Percentiles rank a stretch among this genome's conserved stretches.
These are phyloP conservation scores for Fopius arisanus DNA, from an alignment of 1,140 invertebrate genomes.

Conservation along the genomic window DNA sequence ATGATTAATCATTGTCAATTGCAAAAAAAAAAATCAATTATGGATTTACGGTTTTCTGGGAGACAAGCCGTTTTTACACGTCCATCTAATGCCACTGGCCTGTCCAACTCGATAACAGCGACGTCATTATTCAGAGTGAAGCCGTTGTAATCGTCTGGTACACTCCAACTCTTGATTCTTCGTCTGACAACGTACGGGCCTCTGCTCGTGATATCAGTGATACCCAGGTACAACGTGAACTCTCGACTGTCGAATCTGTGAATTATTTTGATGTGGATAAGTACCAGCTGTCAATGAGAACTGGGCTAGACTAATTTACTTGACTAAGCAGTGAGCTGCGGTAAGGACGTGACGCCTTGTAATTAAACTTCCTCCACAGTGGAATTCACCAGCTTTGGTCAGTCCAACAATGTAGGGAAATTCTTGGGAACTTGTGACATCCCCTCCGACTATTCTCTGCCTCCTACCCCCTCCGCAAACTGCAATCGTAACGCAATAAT, in stretches of 20 bases:
- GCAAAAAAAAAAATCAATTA: too few species aligned
- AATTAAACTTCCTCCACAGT: slow-evolving; percentile 78
- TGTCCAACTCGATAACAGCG: slow-evolving; percentile 75
- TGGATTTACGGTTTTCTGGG: slow-evolving; percentile 66
- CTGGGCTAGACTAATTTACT: slow-evolving; percentile 52
- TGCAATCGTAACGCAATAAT: slow-evolving; percentile 48
- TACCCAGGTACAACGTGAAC: slow-evolving; percentile 61
- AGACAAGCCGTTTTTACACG: slow-evolving; percentile 76
- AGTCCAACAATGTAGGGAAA: slow-evolving; percentile 81
- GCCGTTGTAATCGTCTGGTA: slow-evolving; percentile 76
- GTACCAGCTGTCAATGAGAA: not conserved
- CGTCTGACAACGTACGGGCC: slow-evolving; percentile 50
- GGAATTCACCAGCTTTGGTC: slow-evolving; percentile 72
- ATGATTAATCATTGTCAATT: too few species aligned
- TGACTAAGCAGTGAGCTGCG: slow-evolving; percentile 70
- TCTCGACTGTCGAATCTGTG: slow-evolving; percentile 59
- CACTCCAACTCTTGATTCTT: slow-evolving; percentile 57
- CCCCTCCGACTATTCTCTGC: slow-evolving; percentile 77
- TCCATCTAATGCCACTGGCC: slow-evolving; percentile 69
- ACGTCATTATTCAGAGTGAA: slow-evolving; percentile 83
- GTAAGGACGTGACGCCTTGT: slow-evolving; percentile 68
- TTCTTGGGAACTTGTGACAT: slow-evolving; percentile 72
- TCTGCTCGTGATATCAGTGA: slow-evolving; percentile 56
- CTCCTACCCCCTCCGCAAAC: slow-evolving; percentile 75
- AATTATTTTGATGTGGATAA: slow-evolving; percentile 19